Evolutionary conservation across 2,113 vertebrate genomes (phyloP).

Genomic region (Hypanus sabinus): DNA sequence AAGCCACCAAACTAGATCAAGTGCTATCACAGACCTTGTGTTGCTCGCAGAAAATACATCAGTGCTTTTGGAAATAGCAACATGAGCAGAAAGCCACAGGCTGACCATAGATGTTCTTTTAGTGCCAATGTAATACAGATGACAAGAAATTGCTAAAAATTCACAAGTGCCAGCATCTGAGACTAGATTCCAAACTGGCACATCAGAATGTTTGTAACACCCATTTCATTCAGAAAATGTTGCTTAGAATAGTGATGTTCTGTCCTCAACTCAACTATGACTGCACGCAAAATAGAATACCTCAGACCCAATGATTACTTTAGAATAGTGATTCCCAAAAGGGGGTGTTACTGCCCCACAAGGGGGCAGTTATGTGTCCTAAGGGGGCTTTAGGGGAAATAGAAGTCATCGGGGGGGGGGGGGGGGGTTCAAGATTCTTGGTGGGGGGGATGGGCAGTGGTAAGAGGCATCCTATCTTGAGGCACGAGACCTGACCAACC

Average conservation of each 20-base stretch:
- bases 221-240: not conserved
- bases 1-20: not conserved
- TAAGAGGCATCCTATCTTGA: too few relatives aligned
- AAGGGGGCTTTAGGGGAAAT: too few relatives aligned
- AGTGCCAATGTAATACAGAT: constrained; percentile 16
- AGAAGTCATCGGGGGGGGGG: too few relatives aligned
- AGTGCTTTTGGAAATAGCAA: not conserved
- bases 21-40: not conserved
- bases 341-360: too few relatives aligned
- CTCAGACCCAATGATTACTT: not conserved
- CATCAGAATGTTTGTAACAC: not conserved
- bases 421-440: too few relatives aligned
- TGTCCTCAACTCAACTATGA: not conserved
- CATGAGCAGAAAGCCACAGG: not conserved
- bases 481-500: too few relatives aligned
- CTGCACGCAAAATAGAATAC: not conserved
- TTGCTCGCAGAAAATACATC: not conserved
- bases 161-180: not conserved
- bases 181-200: constrained; percentile 6
- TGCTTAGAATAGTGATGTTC: constrained; percentile 4
- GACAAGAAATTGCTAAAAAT: not conserved
- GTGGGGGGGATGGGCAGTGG: too few relatives aligned
- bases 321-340: not conserved
- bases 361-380: too few relatives aligned
- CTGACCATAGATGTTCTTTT: constrained; percentile 7